phyloP scores from a whole-genome alignment of 2,113 vertebrate genomes.

The Choloepus hoffmanni region DNA sequence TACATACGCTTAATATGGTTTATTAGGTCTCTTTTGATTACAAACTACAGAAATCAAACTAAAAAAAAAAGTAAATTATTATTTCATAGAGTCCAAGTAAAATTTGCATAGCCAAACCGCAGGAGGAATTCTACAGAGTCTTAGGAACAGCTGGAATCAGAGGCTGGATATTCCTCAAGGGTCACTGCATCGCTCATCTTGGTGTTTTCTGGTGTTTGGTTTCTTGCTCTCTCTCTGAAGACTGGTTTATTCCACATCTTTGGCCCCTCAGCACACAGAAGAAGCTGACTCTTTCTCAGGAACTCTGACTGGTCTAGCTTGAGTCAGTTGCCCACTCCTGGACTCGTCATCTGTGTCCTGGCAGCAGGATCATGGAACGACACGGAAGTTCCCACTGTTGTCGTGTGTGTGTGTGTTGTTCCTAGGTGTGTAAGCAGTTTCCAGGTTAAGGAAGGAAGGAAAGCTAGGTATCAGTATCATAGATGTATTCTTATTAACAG shows the following conservation, averaged over 20 bases:
- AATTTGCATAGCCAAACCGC: not conserved
- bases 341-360: not conserved
- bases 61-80: not conserved
- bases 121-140: not conserved
- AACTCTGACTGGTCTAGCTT: not conserved
- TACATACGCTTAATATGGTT: not conserved
- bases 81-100: not conserved
- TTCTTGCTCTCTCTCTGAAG: not conserved
- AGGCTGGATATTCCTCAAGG: not conserved
- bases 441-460: not conserved
- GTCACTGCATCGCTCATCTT: not conserved
- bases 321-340: not conserved
- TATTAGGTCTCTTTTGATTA: not conserved
- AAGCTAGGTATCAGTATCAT: not conserved
- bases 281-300: not conserved
- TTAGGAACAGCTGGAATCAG: not conserved
- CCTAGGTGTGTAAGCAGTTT: not conserved
- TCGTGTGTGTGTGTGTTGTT: not conserved
- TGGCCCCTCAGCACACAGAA: not conserved
- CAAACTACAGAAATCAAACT: conserved; percentile 13
- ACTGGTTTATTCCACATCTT: not conserved
- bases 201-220: not conserved
- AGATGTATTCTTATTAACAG: not conserved
- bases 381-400: not conserved
- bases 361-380: not conserved